Percentiles rank a stretch among this genome's conserved stretches.
Evolutionary conservation across 1,140 invertebrate species (phyloP).

Genomic region (Neodiprion lecontei): DNA sequence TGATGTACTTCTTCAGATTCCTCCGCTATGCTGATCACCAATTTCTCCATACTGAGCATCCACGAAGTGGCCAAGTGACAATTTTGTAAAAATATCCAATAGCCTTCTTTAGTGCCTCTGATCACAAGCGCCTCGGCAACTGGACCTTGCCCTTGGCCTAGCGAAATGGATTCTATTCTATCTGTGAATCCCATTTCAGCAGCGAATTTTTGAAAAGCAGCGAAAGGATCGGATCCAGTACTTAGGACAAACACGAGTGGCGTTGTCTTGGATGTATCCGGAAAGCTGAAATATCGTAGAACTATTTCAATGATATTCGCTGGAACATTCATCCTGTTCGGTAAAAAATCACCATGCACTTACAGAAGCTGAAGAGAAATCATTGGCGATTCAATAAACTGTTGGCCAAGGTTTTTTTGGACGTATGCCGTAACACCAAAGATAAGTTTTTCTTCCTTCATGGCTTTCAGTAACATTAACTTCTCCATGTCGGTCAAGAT

Average conservation of each 20-base stretch:
- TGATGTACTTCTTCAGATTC: conserved; percentile 67
- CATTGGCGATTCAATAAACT: conserved; percentile 78
- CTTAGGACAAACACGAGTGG: conserved; percentile 91
- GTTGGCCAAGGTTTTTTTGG: conserved; percentile 73
- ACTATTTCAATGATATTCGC: not conserved
- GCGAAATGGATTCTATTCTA: conserved; percentile 82
- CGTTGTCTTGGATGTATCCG: conserved; percentile 73
- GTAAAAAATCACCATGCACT: conserved; percentile 41
- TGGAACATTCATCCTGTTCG: not conserved
- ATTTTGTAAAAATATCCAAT: conserved; percentile 90
- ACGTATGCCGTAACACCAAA: conserved; percentile 83
- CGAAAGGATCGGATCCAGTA: conserved; percentile 90
- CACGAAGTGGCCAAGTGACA: conserved; percentile 92
- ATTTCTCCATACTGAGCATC: conserved; percentile 80
- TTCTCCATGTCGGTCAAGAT: conserved; percentile 77
- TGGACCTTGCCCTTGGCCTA: conserved; percentile 90
- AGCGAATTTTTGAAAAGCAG: conserved; percentile 79
- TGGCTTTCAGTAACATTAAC: conserved; percentile 78
- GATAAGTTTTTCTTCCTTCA: conserved; percentile 84
- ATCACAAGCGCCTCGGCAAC: conserved; percentile 83
- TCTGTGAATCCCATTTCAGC: conserved; percentile 78
- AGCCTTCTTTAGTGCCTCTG: conserved; percentile 71
- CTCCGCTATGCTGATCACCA: conserved; percentile 74
- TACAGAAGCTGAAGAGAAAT: conserved; percentile 75
- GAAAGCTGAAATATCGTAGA: conserved; percentile 65